phyloP scores from a whole-genome alignment of 2,888 invertebrate genomes.

The Tipula vernalis region DNA sequence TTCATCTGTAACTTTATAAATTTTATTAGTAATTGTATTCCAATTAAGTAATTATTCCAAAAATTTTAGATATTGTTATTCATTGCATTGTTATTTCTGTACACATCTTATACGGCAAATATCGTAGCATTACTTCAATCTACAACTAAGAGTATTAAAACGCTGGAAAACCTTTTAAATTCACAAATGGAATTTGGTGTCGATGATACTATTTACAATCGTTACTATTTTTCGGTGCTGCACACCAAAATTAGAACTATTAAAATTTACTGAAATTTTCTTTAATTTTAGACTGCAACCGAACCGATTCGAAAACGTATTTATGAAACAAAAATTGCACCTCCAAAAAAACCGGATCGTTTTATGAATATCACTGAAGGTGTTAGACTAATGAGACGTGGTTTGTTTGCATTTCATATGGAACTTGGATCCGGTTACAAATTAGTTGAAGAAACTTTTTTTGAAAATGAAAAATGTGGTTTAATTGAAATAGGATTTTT shows the following conservation, averaged over 20 bases:
- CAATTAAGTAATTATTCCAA: neutral
- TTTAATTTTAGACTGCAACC: constrained; percentile 11
- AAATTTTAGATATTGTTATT: constrained; percentile 29
- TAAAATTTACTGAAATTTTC: neutral
- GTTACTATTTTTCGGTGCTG: constrained; percentile 41
- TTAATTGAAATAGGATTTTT: constrained; percentile 24
- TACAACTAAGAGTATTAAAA: constrained; percentile 47
- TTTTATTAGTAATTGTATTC: neutral
- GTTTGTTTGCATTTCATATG: constrained; percentile 20
- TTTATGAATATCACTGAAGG: constrained; percentile 39
- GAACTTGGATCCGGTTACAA: constrained; percentile 18
- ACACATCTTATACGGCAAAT: constrained; percentile 57
- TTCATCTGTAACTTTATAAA: constrained; percentile 13
- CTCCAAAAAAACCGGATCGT: constrained; percentile 36
- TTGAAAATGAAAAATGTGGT: constrained; percentile 23
- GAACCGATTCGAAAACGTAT: constrained; percentile 39
- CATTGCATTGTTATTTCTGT: constrained; percentile 44
- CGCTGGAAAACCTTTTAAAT: constrained; percentile 42
- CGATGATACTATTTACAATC: constrained; percentile 49
- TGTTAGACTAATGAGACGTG: constrained; percentile 34
- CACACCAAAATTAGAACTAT: no score
- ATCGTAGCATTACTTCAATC: constrained; percentile 52
- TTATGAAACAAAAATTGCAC: constrained; percentile 40
- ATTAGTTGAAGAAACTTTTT: constrained; percentile 20
- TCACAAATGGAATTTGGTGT: constrained; percentile 49